phyloP scores from a whole-genome alignment of 30 jellyfish, hydroid and myxozoan species.

The Nemopilema nomurai region DNA sequence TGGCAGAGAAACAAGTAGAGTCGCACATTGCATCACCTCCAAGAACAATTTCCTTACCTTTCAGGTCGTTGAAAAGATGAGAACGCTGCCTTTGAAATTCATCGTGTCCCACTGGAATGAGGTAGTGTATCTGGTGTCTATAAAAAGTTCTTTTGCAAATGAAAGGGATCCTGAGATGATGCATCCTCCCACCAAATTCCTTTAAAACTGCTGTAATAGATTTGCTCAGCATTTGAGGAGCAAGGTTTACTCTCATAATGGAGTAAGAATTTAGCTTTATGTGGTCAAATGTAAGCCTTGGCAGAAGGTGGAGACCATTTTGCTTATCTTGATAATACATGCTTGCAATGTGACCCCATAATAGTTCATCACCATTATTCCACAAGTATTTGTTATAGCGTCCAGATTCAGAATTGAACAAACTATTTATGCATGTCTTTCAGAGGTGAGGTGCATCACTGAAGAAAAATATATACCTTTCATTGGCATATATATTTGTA shows the following conservation, averaged over 20 bases:
- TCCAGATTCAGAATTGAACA: conserved; percentile 40
- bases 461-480: conserved; percentile 30
- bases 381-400: conserved; percentile 9
- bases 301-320: conserved; percentile 28
- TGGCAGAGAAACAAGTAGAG: too few species aligned
- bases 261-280: conserved; percentile 24
- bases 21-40: too few species aligned
- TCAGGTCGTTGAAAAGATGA: too few species aligned
- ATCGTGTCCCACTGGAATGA: too few species aligned
- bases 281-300: conserved; percentile 37
- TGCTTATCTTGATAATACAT: not conserved
- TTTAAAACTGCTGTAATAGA: too few species aligned
- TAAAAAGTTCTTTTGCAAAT: too few species aligned
- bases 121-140: too few species aligned
- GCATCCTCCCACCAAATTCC: too few species aligned
- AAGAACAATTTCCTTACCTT: too few species aligned
- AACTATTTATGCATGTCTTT: conserved; percentile 34
- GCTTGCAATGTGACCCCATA: conserved; percentile 6
- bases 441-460: conserved; percentile 67
- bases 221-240: too few species aligned
- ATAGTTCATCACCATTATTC: conserved; percentile 2
- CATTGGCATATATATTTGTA: conserved; percentile 28
- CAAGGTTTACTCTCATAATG: conserved; percentile 34
- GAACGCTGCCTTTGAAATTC: too few species aligned
- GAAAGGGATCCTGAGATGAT: too few species aligned